phyloP scores from a whole-genome alignment of 2,888 invertebrate species.

The Cantharis lateralis region DNA sequence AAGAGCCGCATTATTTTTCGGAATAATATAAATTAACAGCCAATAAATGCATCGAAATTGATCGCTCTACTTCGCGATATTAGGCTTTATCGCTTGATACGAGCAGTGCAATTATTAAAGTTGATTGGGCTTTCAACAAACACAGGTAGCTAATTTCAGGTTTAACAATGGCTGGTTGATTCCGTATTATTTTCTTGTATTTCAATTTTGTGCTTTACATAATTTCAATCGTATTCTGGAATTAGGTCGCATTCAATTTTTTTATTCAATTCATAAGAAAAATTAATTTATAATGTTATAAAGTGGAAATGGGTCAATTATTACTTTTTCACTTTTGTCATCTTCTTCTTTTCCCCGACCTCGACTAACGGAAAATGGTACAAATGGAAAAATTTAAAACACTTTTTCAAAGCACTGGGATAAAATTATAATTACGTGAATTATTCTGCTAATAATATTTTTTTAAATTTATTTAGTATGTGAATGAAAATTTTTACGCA shows the following conservation, averaged over 20 bases:
- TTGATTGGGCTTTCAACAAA: neutral
- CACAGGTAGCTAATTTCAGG: neutral
- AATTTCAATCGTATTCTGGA: neutral
- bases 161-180: neutral
- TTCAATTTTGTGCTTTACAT: neutral
- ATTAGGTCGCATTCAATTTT: neutral
- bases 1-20: neutral
- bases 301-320: neutral
- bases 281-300: neutral
- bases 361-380: neutral
- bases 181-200: neutral
- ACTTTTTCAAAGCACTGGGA: neutral
- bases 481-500: neutral
- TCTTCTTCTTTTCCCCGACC: neutral
- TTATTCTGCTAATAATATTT: neutral
- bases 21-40: neutral
- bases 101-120: neutral
- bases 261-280: neutral
- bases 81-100: neutral
- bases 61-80: neutral
- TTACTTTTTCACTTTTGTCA: neutral
- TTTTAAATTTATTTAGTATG: neutral
- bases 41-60: neutral
- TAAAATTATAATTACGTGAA: neutral
- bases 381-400: neutral